Evolutionary conservation across 2,797 vertebrate species (phyloP), one percentile per base, ranked within the genome.

Genomic region (Pempheris klunzingeri): DNA sequence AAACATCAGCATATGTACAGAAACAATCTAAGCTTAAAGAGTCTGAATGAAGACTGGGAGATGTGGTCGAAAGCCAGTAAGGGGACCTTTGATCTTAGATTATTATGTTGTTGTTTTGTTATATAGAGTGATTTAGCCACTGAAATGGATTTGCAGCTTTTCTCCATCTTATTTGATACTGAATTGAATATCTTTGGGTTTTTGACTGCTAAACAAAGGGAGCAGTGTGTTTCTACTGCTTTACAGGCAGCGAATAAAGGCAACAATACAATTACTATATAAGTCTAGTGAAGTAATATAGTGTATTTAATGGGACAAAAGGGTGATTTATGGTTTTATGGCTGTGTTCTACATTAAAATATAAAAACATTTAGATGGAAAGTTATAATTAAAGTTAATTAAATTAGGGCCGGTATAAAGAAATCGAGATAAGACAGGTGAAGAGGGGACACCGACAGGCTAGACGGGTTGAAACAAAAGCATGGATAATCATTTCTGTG

Each of bases 201-300:
- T 54, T 43, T 39, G 13, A 30, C 43, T 53, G 7, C 52, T 43
- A 18, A 14, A 60, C 20, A 28, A 6, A 32, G 14, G n/a, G n/a
- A n/a, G n/a, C n/a, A n/a, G n/a, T n/a, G n/a, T n/a, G n/a, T n/a
- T n/a, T n/a, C n/a, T n/a, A n/a, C n/a, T n/a, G n/a, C 2, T 74
- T 50, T 49, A 74, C 39, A 59, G 46, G 60, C 17, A 7, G 9
- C 4, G 8, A 59, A 26, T 52, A 43, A 50, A 65, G 20, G 14
- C 44, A 41, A 7, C 15, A 7, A 34, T 20, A 2, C n/a, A 14
- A 10, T 12, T 0, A 1, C n/a, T 2, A 4, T 2, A 0, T 8
- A 1, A 26, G 22, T 32, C 14, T 20, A 18, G 4, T 49, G 10
- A 41, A 60, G 12, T 58, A 13, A 34, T 12, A 5, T 8, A 15